Evolutionary conservation across 1,140 invertebrate genomes (phyloP), one percentile per base, ranked within the genome.

Genomic region (Tetramorium simillimum): DNA sequence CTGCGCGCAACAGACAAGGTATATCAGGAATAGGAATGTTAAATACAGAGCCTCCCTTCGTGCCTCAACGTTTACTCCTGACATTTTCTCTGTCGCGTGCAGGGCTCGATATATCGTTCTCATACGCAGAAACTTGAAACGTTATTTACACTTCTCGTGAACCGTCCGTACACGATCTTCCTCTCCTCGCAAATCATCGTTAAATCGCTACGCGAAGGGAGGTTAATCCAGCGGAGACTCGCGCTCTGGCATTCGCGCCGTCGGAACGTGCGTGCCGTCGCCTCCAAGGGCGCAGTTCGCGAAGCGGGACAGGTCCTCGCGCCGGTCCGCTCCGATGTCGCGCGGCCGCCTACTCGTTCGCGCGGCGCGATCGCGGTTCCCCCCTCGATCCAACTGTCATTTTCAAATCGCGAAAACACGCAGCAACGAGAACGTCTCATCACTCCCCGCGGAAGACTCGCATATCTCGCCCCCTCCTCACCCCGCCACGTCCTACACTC

Each of bases 101-200:
- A 33, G 33, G 4, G 33, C 33, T 33, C 0, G 3, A 33, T 4
- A 33, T 33, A 16, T 12, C n/a, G 18, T 24, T 2, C 18, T 3
- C 43, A 40, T 24, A 24, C 21, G 2, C 5, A 40, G 1, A 21
- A 6, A 63, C 18, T 63, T 14, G 18, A 53, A 53, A 56, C 4
- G 24, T 51, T 81, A 81, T 81, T 84, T 73, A 84, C 69, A 84
- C 80, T 84, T 28, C 80, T 73, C 69, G 80, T 84, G 18, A 37
- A 62, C 18, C 24, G 69, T 14, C 53, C 43, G 46, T 73, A 73
- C 69, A 84, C 69, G 14, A 6, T 14, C 49, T 60, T 60, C 1
- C 53, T 73, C 16, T 73, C 53, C 14, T 73, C 69, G 80, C 56
- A 84, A 49, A 73, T 84, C 80, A 84, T 82, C 33, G 37, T 60